Base-by-base conservation (phyloP, 2,888 invertebrate genomes). In the Drosophila pseudotalamancana region DNA sequence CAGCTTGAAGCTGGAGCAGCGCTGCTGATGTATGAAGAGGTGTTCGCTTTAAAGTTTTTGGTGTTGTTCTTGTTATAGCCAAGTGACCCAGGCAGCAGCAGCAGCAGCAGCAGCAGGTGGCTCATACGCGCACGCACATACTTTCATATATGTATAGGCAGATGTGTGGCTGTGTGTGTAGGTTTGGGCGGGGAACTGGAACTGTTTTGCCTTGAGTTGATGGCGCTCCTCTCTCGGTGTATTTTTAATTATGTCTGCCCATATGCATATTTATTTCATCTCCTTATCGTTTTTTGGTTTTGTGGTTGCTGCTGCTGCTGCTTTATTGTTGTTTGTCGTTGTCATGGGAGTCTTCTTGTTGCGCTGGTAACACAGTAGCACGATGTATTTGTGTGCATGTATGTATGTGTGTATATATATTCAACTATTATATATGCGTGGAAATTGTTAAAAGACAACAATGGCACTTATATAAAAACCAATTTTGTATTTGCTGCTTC, bases 381-480 rank as follows among this genome's bases (percentile, higher is more conserved):
- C 23, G 21, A 6, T 27, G 27, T 43, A 19, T 50, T 51, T 49
- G 25, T 54, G 43, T 25, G n/a, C 45, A 39, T 49, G 29, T 51
- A 35, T 34, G 6, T 27, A 45, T 43, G 25, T 46, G 39, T 39
- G 34, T 49, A 35, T 39, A 29, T 49, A 35, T 43, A 27, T 32
- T 19, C 9, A 31, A 54, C 35, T 57, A 50, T 49, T 56, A 43
- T 63, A 73, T 65, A 55, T 67, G 57, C 59, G 37, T 59, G 65
- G 43, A 64, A 46, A 53, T 72, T 77, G 62, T 77, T 77, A 40
- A 72, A 75, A 69, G 56, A 68, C 67, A 77, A 54, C 60, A 65
- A 67, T 42, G 57, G 73, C 46, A 62, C 84, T 81, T 81, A 81
- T 81, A 82, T 81, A 81, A 81, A 81, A 71, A 65, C 74, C 61